Conservation (phyloP, 2,888 invertebrate species). For the Campopleginae sp. region DNA sequence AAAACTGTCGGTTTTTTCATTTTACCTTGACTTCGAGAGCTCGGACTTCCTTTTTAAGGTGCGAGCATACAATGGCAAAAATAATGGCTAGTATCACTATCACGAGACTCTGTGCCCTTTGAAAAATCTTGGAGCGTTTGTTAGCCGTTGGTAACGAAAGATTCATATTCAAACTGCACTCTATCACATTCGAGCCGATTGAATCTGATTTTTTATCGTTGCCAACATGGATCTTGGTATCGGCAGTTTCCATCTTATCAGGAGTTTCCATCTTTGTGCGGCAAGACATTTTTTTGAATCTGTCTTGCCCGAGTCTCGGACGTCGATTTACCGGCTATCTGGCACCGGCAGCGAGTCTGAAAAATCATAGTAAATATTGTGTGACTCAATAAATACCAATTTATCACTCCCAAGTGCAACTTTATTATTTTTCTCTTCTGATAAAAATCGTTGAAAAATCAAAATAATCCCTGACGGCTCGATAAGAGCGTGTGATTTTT, state of each 20-base stretch:
- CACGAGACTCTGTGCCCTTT: slow-evolving; percentile 72
- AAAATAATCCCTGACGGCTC: not conserved
- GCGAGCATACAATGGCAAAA: slow-evolving; percentile 71
- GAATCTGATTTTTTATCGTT: slow-evolving; percentile 67
- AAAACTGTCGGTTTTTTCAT: not conserved
- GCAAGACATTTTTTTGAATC: slow-evolving; percentile 66
- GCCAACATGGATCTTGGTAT: slow-evolving; percentile 71
- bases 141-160: slow-evolving; percentile 75
- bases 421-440: not conserved
- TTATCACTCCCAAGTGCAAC: not conserved
- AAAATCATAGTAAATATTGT: slow-evolving; percentile 31
- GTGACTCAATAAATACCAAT: slow-evolving; percentile 12
- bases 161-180: slow-evolving; percentile 80
- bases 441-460: not conserved
- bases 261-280: slow-evolving; percentile 68
- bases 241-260: slow-evolving; percentile 68
- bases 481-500: not conserved
- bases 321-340: slow-evolving; percentile 34
- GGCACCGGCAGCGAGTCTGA: slow-evolving; percentile 37
- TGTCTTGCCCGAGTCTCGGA: not conserved
- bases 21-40: slow-evolving; percentile 77
- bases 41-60: slow-evolving; percentile 74
- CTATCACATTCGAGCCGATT: slow-evolving; percentile 74
- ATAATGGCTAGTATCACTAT: slow-evolving; percentile 71
- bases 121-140: slow-evolving; percentile 73